Evolutionary conservation across 2,113 vertebrate genomes (phyloP), one percentile per base, ranked within the genome.

Genomic region (Arizona elegans): DNA sequence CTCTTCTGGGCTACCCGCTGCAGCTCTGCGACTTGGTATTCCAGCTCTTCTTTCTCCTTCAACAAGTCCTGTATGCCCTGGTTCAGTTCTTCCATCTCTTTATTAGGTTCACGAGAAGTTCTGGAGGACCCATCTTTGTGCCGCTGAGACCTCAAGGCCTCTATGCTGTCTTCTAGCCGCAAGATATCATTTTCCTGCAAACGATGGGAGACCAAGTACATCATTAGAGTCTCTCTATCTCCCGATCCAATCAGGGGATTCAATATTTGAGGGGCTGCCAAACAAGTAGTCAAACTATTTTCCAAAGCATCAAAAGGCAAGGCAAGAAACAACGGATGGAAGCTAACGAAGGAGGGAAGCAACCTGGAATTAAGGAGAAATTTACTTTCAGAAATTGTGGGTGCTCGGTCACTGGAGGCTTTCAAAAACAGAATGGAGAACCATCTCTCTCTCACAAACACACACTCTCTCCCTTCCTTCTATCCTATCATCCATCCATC

Each of bases 111-210:
- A 21, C 0, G 55, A 65, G 89, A 94, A 91, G 91, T 90, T 90
- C 88, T 95, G 13, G 94, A 87, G 94, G 93, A 55, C 58, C 52
- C 94, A 5, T 96, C 94, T 91, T 94, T 95, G 89, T 43, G 92
- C 85, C 90, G 96, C 88, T 8, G 96, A 94, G 97, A 97, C 87
- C 96, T 98, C 58, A 98, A 96, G 58, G 97, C 96, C 86, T 92
- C 96, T 29, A 98, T 88, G 3, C 96, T 95, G 54, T 97, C 97
- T 94, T 97, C 97, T 2, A 98, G 96, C 92, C 96, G 97, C 15
- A 94, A 96, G 53, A 98, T 92, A 93, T 98, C 97, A 33, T 97
- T 96, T 87, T 98, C 97, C 98, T 98, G 92, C 21, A 54, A 54
- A 15, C 29, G 62, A 92, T 0, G 43, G n/a, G n/a, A 87, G 59